Evolutionary conservation across 2,113 vertebrate species (phyloP).

Genomic region (Psilopsiagon aurifrons): DNA sequence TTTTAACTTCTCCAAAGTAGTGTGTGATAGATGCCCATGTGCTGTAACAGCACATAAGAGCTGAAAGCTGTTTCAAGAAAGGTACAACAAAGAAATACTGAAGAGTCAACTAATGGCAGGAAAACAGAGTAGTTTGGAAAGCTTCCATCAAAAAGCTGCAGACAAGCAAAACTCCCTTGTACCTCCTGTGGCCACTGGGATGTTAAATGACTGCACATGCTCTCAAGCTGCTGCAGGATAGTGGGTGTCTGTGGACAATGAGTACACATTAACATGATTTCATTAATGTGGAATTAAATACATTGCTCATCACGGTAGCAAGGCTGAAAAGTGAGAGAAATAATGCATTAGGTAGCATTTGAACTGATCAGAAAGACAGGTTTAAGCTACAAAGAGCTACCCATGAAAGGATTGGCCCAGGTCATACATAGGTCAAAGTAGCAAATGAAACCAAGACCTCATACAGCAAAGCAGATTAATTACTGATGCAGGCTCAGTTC

Average conservation of each 20-base stretch:
- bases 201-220: background rate
- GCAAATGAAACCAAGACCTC: background rate
- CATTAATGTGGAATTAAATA: background rate
- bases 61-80: background rate
- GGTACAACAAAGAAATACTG: background rate
- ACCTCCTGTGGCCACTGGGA: background rate
- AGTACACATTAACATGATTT: background rate
- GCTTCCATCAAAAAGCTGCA: background rate
- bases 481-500: background rate
- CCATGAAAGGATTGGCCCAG: background rate
- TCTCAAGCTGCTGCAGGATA: background rate
- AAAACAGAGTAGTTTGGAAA: background rate
- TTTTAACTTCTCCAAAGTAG: background rate
- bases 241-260: background rate
- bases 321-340: background rate
- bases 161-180: background rate
- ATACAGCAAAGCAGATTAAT: background rate
- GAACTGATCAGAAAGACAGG: background rate
- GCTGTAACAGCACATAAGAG: fast-evolving
- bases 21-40: fast-evolving
- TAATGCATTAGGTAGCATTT: background rate
- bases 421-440: background rate
- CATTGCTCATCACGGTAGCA: background rate
- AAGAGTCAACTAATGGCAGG: background rate
- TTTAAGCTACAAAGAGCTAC: background rate